A percentile compares a stretch with the other conserved stretches of the same genome.
phyloP scores from a whole-genome alignment of 2,113 vertebrate genomes.

The Dipodomys ordii region DNA sequence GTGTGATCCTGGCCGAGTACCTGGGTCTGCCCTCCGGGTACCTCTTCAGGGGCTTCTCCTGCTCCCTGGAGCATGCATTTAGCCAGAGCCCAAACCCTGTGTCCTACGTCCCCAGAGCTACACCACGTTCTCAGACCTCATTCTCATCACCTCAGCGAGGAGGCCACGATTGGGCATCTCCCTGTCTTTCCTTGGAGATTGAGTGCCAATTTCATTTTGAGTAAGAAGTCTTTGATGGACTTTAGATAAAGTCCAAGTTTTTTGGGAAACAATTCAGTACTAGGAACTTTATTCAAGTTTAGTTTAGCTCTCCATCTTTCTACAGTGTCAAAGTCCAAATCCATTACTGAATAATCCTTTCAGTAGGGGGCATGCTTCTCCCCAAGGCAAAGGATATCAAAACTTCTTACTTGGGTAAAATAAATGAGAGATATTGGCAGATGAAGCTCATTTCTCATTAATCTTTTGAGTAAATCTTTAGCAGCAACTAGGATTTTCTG shows the following conservation, averaged over 20 bases:
- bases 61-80: constrained; percentile 81
- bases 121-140: constrained; percentile 86
- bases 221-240: neutral
- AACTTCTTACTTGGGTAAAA: neutral
- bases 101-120: constrained; percentile 87
- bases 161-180: neutral
- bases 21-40: constrained; percentile 82
- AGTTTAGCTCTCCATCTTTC: neutral
- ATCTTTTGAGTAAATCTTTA: neutral
- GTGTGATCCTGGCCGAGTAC: constrained; percentile 81
- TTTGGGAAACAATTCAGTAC: neutral
- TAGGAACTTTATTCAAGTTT: neutral
- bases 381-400: neutral
- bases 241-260: neutral
- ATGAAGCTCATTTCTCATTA: neutral
- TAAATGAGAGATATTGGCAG: neutral
- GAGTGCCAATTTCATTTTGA: neutral
- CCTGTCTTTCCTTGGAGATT: neutral
- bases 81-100: constrained; percentile 84
- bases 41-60: constrained; percentile 85
- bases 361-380: accelerated
- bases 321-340: neutral
- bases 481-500: neutral
- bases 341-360: neutral
- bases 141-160: constrained; percentile 90